Conservation (phyloP, 2,797 vertebrate genomes). For the Pyrocephalus nanus region DNA sequence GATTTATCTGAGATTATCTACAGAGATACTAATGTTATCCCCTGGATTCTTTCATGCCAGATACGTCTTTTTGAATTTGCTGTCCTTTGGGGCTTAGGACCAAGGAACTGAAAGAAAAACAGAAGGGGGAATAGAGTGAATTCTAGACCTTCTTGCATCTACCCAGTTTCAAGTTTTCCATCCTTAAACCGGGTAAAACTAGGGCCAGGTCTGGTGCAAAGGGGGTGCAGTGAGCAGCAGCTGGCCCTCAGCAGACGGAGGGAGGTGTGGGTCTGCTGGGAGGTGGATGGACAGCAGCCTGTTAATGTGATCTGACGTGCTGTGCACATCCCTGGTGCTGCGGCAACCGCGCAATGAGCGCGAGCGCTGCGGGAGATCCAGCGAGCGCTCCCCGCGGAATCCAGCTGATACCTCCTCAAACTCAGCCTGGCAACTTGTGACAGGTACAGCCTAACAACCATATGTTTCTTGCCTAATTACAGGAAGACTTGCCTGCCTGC, state of each 20-base stretch:
- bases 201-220: background rate
- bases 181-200: background rate
- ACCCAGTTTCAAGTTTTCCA: background rate
- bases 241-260: background rate
- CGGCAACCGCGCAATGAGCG: background rate
- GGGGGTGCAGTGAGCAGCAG: accelerated
- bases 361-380: background rate
- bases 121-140: background rate
- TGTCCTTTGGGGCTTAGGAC: background rate
- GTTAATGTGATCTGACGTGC: background rate
- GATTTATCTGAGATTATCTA: background rate
- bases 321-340: accelerated
- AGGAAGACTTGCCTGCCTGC: background rate
- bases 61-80: background rate
- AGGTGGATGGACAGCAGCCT: background rate
- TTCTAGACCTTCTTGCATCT: background rate
- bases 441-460: background rate
- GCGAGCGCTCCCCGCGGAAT: background rate
- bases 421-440: background rate
- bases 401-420: background rate
- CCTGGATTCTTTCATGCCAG: background rate
- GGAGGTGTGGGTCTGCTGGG: background rate
- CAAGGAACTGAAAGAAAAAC: background rate
- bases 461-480: constrained; percentile 18
- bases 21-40: background rate